These are phyloP conservation scores for Tiliqua scincoides DNA, from an alignment of 2,113 vertebrate species.

Conservation along the genomic window DNA sequence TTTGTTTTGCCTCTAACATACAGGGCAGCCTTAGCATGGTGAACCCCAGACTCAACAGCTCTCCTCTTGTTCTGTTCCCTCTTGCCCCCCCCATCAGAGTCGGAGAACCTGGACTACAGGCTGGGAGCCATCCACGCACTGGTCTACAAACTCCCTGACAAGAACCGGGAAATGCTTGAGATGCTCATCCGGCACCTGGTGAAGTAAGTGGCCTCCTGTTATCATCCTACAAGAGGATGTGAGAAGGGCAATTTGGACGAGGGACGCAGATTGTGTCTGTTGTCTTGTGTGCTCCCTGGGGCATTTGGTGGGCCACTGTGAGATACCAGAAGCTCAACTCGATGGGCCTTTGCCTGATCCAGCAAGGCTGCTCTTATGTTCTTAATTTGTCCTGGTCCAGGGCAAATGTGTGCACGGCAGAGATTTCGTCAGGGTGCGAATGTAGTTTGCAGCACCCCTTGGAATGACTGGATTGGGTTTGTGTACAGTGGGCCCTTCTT, in stretches of 20 bases:
- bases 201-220: slow-evolving; percentile 79
- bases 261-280: too few relatives aligned
- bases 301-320: too few relatives aligned
- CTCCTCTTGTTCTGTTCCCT: neutral
- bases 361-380: too few relatives aligned
- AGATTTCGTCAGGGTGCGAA: neutral
- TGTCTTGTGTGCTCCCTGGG: too few relatives aligned
- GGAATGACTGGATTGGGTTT: neutral
- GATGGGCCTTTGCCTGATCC: too few relatives aligned
- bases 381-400: neutral
- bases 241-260: too few relatives aligned
- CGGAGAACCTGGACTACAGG: slow-evolving; percentile 91
- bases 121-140: slow-evolving; percentile 92
- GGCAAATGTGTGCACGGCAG: neutral
- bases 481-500: too few relatives aligned
- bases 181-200: slow-evolving; percentile 92
- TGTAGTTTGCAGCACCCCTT: neutral
- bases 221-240: too few relatives aligned
- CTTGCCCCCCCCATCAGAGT: slow-evolving; percentile 77
- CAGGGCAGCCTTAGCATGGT: neutral
- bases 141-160: slow-evolving; percentile 92
- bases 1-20: neutral
- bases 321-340: too few relatives aligned
- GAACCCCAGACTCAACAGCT: neutral
- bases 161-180: slow-evolving; percentile 92